These are phyloP conservation scores for Eristalinus sepulchralis DNA, from an alignment of 2,888 invertebrate genomes.

Conservation along the genomic window DNA sequence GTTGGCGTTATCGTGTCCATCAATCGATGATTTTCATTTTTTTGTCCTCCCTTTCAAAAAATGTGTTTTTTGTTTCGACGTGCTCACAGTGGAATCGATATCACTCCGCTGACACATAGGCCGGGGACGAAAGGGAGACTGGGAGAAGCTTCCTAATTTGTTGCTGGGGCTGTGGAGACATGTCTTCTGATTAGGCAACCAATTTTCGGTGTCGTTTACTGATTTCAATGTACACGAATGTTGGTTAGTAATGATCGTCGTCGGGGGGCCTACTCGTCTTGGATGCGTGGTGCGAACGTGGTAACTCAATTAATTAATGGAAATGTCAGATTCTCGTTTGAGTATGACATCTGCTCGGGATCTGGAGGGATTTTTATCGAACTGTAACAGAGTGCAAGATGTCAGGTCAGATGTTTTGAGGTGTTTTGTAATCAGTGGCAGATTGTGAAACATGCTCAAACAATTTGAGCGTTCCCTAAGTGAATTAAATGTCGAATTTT, in stretches of 20 bases:
- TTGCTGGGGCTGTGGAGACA: background rate
- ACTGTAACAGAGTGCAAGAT: background rate
- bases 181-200: background rate
- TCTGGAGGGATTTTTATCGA: background rate
- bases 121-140: background rate
- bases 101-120: background rate
- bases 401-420: background rate
- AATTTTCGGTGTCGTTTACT: background rate
- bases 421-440: background rate
- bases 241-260: background rate
- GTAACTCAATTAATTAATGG: background rate
- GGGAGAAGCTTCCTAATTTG: conserved; percentile 6
- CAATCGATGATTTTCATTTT: conserved; percentile 16
- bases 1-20: conserved; percentile 21
- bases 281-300: background rate
- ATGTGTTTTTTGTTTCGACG: too few relatives aligned
- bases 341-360: background rate
- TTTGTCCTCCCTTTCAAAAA: background rate
- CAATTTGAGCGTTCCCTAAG: background rate
- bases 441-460: background rate
- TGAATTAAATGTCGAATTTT: background rate
- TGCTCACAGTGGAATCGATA: conserved; percentile 13
- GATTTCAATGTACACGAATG: background rate
- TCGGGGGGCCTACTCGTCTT: background rate
- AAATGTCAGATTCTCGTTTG: background rate